Conservation (phyloP, 2,113 vertebrate genomes). For the Camelus bactrianus region DNA sequence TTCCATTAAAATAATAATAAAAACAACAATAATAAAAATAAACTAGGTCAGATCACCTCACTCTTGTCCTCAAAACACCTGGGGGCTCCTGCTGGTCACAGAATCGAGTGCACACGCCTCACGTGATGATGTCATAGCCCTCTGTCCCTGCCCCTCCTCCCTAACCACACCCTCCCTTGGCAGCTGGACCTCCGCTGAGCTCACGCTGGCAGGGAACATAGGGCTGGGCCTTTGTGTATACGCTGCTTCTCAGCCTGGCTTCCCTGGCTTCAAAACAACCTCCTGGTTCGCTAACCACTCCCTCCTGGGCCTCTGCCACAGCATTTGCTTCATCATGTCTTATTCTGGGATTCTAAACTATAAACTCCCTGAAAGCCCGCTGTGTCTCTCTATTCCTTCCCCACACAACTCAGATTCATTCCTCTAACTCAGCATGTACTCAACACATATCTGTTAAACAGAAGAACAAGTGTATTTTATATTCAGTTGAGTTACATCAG, state of each 20-base stretch:
- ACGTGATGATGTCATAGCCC: rapidly evolving
- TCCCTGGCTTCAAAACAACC: background rate
- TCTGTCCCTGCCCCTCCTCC: background rate
- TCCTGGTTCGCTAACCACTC: background rate
- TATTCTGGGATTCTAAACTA: background rate
- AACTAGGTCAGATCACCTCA: background rate
- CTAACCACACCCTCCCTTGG: too few relatives aligned
- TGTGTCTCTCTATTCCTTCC: background rate
- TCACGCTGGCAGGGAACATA: background rate
- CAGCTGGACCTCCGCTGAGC: rapidly evolving
- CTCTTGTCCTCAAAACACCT: background rate
- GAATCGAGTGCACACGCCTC: background rate
- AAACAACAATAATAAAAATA: background rate
- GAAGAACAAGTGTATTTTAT: background rate
- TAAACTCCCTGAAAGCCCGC: background rate
- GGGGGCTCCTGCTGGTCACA: background rate
- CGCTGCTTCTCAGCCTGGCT: too few relatives aligned
- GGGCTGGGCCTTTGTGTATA: rapidly evolving
- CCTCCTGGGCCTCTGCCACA: background rate
- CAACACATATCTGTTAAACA: background rate
- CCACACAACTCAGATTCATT: background rate
- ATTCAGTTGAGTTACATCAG: background rate
- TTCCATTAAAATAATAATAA: background rate
- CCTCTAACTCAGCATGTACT: background rate
- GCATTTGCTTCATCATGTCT: background rate